phyloP scores from a whole-genome alignment of 64 coral and sea anemone species.

The Astreopora myriophthalma region DNA sequence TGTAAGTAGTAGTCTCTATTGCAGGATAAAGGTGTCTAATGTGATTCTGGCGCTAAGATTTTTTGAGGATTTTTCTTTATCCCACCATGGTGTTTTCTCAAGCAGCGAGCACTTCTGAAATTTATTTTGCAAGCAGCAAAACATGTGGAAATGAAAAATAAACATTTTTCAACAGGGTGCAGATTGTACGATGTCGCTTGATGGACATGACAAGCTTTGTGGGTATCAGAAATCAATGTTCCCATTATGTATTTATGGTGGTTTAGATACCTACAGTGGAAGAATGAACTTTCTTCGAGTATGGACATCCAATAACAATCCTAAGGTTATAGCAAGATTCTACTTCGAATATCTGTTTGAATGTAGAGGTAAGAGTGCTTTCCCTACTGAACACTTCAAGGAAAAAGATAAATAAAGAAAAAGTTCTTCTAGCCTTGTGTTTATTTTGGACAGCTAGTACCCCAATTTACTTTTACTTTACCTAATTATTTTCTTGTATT shows the following conservation, averaged over 20 bases:
- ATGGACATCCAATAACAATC: slow-evolving; percentile 40
- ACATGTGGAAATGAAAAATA: background rate
- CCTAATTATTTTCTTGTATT: no score
- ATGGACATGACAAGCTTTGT: slow-evolving; percentile 53
- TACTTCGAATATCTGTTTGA: slow-evolving; percentile 56
- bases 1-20: slow-evolving; percentile 29
- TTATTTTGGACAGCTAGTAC: no score
- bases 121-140: background rate
- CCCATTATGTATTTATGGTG: slow-evolving; percentile 49
- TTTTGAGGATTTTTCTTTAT: background rate
- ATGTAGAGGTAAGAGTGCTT: slow-evolving; percentile 29
- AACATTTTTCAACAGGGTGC: slow-evolving; percentile 25
- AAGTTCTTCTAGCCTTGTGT: no score
- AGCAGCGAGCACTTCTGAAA: background rate
- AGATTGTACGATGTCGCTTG: slow-evolving; percentile 51
- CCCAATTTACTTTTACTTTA: no score
- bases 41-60: background rate
- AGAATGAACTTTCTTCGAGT: slow-evolving; percentile 55
- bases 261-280: slow-evolving; percentile 48
- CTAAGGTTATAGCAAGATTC: slow-evolving; percentile 46
- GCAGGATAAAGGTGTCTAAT: background rate
- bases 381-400: background rate
- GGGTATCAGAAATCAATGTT: slow-evolving; percentile 52
- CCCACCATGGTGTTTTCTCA: background rate
- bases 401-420: no score